Evolutionary conservation across 2,797 vertebrate genomes (phyloP), one percentile per base, ranked within the genome.

Genomic region (Halcyon badia): DNA sequence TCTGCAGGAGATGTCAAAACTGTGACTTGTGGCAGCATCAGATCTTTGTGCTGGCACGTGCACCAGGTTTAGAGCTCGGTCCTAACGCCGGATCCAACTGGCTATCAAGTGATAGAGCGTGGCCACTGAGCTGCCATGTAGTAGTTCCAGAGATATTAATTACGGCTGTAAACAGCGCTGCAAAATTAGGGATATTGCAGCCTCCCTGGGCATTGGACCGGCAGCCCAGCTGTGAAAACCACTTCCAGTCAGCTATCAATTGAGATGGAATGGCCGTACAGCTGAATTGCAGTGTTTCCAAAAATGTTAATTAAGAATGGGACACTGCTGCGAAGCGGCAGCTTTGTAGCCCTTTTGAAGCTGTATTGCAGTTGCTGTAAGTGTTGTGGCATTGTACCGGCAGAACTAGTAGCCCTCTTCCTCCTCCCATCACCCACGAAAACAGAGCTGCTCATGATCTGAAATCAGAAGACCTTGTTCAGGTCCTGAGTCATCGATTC

Each of bases 221-320:
- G 96, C 93, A 97, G 96, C 97, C 98, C 98, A 98, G 97, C 97
- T 98, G 97, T 92, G 97, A 98, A 93, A 98, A 95, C 87, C 97
- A 97, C 95, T 98, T 98, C 93, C 96, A 97, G 97, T 97, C 76
- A 46, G 94, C 87, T 66, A 78, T 96, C 97, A 95, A 95, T 97
- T 96, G 97, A 92, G 92, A 97, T 91, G 93, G 97, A 97, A 98
- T 95, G 97, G 95, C 95, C 92, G 35, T 96, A 94, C 97, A 97
- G 97, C 97, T 98, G 98, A 98, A 97, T 94, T 92, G 96, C 46
- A 83, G 83, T 49, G 86, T 94, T 95, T 98, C 97, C 97, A 98
- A 97, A 97, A 97, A 98, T 95, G 95, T 97, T 98, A 98, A 97
- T 97, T 95, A 98, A 94, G 93, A 89, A 24, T 4, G 65, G 94